Base-by-base conservation (phyloP, 1,140 invertebrate genomes). In the Eumeta japonica region DNA sequence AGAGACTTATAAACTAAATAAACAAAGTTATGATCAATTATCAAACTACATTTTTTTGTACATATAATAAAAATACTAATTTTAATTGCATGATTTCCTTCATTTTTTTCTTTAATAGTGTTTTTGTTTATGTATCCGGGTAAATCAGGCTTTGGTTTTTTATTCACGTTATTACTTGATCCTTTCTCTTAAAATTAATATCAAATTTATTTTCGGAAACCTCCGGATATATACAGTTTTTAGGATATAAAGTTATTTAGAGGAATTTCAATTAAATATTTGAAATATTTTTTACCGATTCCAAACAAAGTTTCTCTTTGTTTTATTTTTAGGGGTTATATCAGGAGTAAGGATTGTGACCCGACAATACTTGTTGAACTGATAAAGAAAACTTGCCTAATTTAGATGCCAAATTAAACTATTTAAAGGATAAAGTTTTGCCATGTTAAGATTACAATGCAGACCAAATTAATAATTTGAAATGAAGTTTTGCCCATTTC, bases 401-500 rank as follows among this genome's bases (percentile, higher is more conserved):
- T n/a, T n/a, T n/a, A n/a, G n/a, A n/a, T n/a, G n/a, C n/a, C n/a
- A n/a, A n/a, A n/a, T n/a, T n/a, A n/a, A n/a, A n/a, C n/a, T n/a
- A n/a, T n/a, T n/a, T n/a, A n/a, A n/a, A n/a, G n/a, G n/a, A n/a
- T n/a, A n/a, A n/a, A n/a, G n/a, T n/a, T n/a, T n/a, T n/a, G n/a
- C n/a, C n/a, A n/a, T n/a, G n/a, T n/a, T n/a, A n/a, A n/a, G n/a
- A n/a, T n/a, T n/a, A n/a, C n/a, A n/a, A n/a, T n/a, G n/a, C n/a
- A n/a, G n/a, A n/a, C n/a, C n/a, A n/a, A n/a, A n/a, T n/a, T n/a
- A n/a, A n/a, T n/a, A n/a, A n/a, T n/a, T 17, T 47, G 28, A 47
- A 27, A 43, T 16, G 29, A 11, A 43, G 28, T 28, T 48, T 46
- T 46, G 42, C 43, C 2, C 20, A 36, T 43, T 46, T 55, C 16